phyloP scores from a whole-genome alignment of 2,888 invertebrate genomes.

The Anagyrus pseudococci region DNA sequence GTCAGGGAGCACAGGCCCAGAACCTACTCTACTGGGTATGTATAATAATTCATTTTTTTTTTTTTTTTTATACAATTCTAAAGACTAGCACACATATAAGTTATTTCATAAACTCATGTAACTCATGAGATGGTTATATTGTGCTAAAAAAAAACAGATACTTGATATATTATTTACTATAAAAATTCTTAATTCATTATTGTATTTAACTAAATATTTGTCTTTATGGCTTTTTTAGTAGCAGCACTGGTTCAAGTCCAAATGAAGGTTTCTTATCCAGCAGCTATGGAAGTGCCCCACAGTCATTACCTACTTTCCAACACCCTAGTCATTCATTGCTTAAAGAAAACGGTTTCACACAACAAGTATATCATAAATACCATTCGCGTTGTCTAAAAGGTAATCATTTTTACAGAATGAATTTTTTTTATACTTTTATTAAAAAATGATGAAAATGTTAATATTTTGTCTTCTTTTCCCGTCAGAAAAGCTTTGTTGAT shows the following conservation, averaged over 20 bases:
- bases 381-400: constrained; percentile 92
- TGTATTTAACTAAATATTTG: not conserved
- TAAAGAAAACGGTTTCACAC: constrained; percentile 96
- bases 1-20: constrained; percentile 81
- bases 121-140: not conserved
- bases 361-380: constrained; percentile 97
- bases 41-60: constrained; percentile 26
- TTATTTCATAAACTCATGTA: not conserved
- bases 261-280: constrained; percentile 71
- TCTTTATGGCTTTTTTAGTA: constrained; percentile 64
- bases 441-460: constrained; percentile 48
- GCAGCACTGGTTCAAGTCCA: constrained; percentile 81
- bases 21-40: constrained; percentile 78
- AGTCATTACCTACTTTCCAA: constrained; percentile 88
- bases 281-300: constrained; percentile 82
- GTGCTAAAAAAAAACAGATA: not conserved
- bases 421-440: not conserved
- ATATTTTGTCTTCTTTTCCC: constrained; percentile 60
- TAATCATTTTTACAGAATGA: constrained; percentile 51
- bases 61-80: constrained; percentile 2
- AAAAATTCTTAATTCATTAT: not conserved
- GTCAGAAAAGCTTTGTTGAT: constrained; percentile 52
- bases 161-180: not conserved
- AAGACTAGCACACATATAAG: not conserved
- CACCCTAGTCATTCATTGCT: constrained; percentile 96